phyloP scores from a whole-genome alignment of 2,888 invertebrate species.

The Meteorus colon region DNA sequence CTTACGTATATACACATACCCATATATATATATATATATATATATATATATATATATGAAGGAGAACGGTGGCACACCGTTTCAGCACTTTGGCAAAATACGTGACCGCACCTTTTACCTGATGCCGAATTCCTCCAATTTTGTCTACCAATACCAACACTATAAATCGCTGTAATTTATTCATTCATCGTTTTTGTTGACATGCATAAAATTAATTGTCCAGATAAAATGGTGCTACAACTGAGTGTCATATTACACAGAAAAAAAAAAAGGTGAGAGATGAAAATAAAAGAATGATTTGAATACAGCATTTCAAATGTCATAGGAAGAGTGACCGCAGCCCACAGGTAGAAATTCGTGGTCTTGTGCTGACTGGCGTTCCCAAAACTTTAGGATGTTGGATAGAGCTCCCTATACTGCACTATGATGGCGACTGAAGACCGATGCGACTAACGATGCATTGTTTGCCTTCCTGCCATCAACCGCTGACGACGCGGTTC shows the following conservation, averaged over 20 bases:
- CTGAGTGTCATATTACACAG: too few species aligned
- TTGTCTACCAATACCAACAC: slow-evolving; percentile 24
- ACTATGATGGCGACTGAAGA: slow-evolving; percentile 40
- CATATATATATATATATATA: too few species aligned
- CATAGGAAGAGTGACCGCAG: slow-evolving; percentile 2
- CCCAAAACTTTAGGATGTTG: slow-evolving; percentile 32
- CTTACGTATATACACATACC: slow-evolving; percentile 36
- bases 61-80: slow-evolving; percentile 42
- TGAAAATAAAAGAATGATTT: neutral
- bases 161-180: too few species aligned
- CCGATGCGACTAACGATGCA: slow-evolving; percentile 57
- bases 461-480: slow-evolving; percentile 53
- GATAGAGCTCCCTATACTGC: slow-evolving; percentile 30
- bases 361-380: slow-evolving; percentile 38
- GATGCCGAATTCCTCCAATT: slow-evolving; percentile 28
- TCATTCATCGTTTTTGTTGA: too few species aligned
- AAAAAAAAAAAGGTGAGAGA: neutral
- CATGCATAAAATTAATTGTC: too few species aligned
- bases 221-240: too few species aligned
- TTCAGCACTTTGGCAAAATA: slow-evolving; percentile 46
- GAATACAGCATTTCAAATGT: neutral
- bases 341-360: slow-evolving; percentile 29
- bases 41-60: slow-evolving; percentile 42
- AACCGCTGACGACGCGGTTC: slow-evolving; percentile 48
- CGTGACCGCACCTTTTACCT: slow-evolving; percentile 50